Base-by-base conservation (phyloP, 2,113 vertebrate species). In the Brevimyrus niger region DNA sequence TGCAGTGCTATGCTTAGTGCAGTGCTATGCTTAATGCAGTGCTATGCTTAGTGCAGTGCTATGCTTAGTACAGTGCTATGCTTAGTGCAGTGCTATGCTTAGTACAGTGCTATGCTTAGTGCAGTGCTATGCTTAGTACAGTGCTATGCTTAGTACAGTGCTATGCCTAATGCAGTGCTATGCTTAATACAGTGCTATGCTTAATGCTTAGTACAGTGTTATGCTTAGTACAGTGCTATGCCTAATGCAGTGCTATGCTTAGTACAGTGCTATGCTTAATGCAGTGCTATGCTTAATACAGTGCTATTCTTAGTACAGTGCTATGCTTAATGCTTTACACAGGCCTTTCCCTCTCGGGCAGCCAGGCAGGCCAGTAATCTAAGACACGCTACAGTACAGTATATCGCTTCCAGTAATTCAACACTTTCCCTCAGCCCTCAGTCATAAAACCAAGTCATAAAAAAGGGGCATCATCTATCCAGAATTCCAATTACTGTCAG, bases 321-420 rank as follows among this genome's bases (percentile, higher is more conserved):
- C 47, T 48, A 2, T 48, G 48, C 15, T 73, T 87, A 27, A 21
- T n/a, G 42, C 58, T 27, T 69, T 83, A 1, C 21, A 15, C 58
- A 88, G 46, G 76, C 88, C 42, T 73, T 86, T 88, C 82, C 55
- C 48, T 88, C 69, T 85, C 80, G 69, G 87, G 69, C 53, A 35
- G 35, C 38, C 13, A 38, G 76, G 51, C 53, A 73, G 90, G 87
- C 88, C 85, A 82, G 50, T 88, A 88, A 88, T 69, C 48, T 27
- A 88, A 90, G n/a, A 42, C 10, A 19, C 42, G 3, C 31, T 3
- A n/a, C n/a, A n/a, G n/a, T n/a, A n/a, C n/a, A n/a, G 21, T 9
- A 38, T 73, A 15, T 48, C 10, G 21, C 73, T 42, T 35, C 51
- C 1, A 11, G 51, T 11, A 23, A 42, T 55, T 44, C 35, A 6